Evolutionary conservation across 2,888 invertebrate genomes (phyloP), one percentile per base, ranked within the genome.

Genomic region (Sesia bembeciformis): DNA sequence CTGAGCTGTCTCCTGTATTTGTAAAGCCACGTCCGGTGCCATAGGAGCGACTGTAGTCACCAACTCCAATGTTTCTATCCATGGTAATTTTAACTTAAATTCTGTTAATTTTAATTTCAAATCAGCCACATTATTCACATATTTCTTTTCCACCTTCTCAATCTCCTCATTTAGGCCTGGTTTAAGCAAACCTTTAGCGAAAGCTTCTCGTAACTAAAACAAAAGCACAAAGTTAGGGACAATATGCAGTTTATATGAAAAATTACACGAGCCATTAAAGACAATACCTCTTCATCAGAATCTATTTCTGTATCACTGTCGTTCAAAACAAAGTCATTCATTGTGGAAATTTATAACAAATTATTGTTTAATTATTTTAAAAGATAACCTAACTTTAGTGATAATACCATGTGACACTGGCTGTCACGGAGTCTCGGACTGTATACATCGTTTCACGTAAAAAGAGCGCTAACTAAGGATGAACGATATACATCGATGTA

Each of bases 51-150:
- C 92, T 38, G 91, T 88, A 61, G 94, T 96, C 0, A 94, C 87
- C 66, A 96, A 89, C 69, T 98, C 97, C 56, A 98, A 79, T 6
- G 93, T 91, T 81, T 98, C 98, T 2, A 96, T 72, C 98, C 98
- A 98, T 62, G 94, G 93, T 54, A 97, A 78, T 54, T 93, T 91
- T 49, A 93, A 75, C 66, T 92, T 92, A 5, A 98, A 90, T 67
- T 95, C 94, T 55, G 92, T 90, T 23, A 94, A 72, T 78, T 95
- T 96, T 43, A 91, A 84, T 68, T 94, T 92, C 58, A 98, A 77
- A 55, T 92, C 93, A 53, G 71, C 94, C 55, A 94, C 91, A 85
- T 96, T 94, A 74, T 97, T 97, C 3, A 92, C 91, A 66, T 86
- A 90, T 51, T 81, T 80, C 72, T 91, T 92, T 62, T 91, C 90